phyloP scores from a whole-genome alignment of 2,113 vertebrate species.

The Ibidorhyncha struthersii region DNA sequence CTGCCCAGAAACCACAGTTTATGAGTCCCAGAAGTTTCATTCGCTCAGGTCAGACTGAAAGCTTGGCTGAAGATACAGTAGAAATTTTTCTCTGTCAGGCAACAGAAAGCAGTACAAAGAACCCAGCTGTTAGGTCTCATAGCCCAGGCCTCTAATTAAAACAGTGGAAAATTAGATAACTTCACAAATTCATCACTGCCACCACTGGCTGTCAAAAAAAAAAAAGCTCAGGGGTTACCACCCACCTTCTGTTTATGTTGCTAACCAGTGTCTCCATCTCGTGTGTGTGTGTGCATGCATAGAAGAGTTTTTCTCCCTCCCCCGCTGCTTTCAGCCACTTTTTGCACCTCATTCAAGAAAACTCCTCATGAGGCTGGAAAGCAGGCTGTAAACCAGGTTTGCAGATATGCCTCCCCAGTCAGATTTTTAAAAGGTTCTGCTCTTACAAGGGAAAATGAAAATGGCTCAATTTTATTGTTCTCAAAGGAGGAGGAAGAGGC shows the following conservation, averaged over 20 bases:
- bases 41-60: constrained; percentile 79
- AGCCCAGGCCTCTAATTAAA: constrained; percentile 97
- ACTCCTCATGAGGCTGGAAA: not conserved
- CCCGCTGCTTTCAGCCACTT: constrained; percentile 1
- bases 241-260: constrained; percentile 92
- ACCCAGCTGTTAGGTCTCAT: constrained; percentile 94
- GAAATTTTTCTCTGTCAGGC: constrained; percentile 98
- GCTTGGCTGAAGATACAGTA: constrained; percentile 82
- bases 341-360: constrained; percentile 57
- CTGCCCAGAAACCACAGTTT: constrained; percentile 80
- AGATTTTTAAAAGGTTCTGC: not conserved
- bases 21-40: constrained; percentile 79
- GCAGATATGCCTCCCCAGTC: not conserved
- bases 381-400: not conserved
- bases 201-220: constrained; percentile 86
- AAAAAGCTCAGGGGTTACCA: constrained; percentile 82
- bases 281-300: constrained; percentile 37
- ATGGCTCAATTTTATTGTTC: not conserved
- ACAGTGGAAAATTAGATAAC: constrained; percentile 99
- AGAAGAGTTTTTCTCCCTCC: not conserved
- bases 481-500: not conserved
- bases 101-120: constrained; percentile 88
- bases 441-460: not conserved
- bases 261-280: constrained; percentile 79
- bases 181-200: constrained; percentile 95